Base-by-base conservation (phyloP, 2,888 invertebrate genomes). In the Polia nebulosa region DNA sequence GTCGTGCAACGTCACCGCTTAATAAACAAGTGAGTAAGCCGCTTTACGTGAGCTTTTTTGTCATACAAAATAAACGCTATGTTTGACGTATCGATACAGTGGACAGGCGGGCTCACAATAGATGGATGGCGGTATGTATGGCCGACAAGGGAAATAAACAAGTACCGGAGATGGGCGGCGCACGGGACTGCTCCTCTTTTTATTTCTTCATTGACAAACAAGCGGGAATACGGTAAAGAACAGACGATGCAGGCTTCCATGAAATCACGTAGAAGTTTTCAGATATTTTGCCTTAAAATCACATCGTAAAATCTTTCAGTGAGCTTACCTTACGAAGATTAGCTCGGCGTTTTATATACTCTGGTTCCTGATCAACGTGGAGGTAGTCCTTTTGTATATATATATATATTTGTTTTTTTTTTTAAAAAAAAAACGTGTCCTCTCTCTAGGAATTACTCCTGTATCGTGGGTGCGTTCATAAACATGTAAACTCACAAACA, bases 111-210 rank as follows among this genome's bases (percentile, higher is more conserved):
- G 75, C 39, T 65, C 59, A 47, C 49, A 17, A 29, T 61, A 65
- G 72, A 82, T 78, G 63, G 80, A 82, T 82, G 76, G 68, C 57
- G 58, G 56, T 55, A 66, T 59, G 61, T 59, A 72, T 73, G 60
- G 80, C 73, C 74, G 72, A 81, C 80, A 72, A 29, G 68, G 66
- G 79, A 78, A 78, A 79, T 79, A 76, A 58, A 65, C 65, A 65
- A 65, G 55, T 58, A 59, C 49, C 51, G 20, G 32, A 6, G 36
- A 39, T 44, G 41, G 51, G 15, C 27, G 29, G 25, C 51, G 27
- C 27, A 34, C 9, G 25, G 47, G 15, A 6, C 34, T 20, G 5
- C 15, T 51, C 13, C 20, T 47, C 34, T 39, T 56, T 58, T 62
- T 52, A 53, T 56, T 76, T 63, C 20, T 58, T 61, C 52, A 47